Percentiles rank a stretch among this genome's conserved stretches.
Evolutionary conservation across 2,888 invertebrate genomes (phyloP).

Genomic region (Ennomos quercinarius): DNA sequence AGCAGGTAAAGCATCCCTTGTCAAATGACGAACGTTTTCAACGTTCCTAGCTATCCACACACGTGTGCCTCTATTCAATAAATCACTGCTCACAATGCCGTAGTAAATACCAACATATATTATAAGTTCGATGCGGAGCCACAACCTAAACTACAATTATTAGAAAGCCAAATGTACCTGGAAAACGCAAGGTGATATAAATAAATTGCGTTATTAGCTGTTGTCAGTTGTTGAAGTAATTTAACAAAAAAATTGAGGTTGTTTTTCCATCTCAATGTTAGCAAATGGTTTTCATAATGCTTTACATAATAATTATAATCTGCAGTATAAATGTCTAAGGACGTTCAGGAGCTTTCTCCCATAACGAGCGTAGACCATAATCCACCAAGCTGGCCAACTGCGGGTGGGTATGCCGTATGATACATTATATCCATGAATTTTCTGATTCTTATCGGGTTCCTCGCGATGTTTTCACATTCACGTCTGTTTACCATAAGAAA

Average conservation of each 20-base stretch:
- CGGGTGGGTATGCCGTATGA: no score
- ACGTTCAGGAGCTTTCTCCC: no score
- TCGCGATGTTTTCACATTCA: no score
- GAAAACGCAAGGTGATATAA: conserved; percentile 17
- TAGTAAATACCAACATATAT: conserved; percentile 41
- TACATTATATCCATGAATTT: no score
- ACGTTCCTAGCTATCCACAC: conserved; percentile 48
- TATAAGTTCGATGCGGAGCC: conserved; percentile 21
- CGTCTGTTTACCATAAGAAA: no score
- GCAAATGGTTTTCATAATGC: no score
- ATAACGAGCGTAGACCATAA: no score
- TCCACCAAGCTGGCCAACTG: no score
- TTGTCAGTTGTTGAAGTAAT: conserved; percentile 10
- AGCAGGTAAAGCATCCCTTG: conserved; percentile 78
- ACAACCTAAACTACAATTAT: conserved; percentile 19
- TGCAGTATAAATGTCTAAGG: no score
- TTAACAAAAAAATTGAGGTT: conserved; percentile 1
- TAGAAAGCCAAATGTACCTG: conserved; percentile 35
- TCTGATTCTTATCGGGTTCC: no score
- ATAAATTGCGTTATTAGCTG: conserved; percentile 17
- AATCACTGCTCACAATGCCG: conserved; percentile 65
- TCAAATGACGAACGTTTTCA: conserved; percentile 61
- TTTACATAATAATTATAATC: no score
- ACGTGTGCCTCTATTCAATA: conserved; percentile 71
- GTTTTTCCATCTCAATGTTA: no score